Conservation (phyloP, 2,797 vertebrate species). For the Lindbergichthys nudifrons region DNA sequence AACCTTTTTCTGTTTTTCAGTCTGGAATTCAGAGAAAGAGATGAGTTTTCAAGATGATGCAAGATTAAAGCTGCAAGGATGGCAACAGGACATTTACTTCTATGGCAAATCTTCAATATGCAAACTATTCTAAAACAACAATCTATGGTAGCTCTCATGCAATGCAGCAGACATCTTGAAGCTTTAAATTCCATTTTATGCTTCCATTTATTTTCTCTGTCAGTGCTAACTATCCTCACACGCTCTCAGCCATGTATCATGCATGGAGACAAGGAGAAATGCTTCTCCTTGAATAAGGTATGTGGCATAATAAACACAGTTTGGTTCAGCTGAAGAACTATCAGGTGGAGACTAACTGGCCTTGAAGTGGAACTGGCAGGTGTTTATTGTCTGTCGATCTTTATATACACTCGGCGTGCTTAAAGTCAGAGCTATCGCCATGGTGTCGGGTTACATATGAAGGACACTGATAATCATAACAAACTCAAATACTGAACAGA, state of each 20-base stretch:
- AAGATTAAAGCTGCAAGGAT: background rate
- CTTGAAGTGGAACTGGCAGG: slow-evolving; percentile 51
- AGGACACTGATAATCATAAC: slow-evolving; percentile 6
- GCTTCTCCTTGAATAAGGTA: slow-evolving; percentile 56
- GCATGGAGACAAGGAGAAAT: slow-evolving; percentile 46
- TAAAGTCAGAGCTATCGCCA: slow-evolving; percentile 54
- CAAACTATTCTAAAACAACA: background rate
- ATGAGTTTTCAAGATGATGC: slow-evolving; percentile 10
- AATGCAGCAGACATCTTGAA: slow-evolving; percentile 19
- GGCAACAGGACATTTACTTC: slow-evolving; percentile 2
- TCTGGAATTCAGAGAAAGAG: slow-evolving; percentile 1
- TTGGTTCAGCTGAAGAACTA: slow-evolving; percentile 44
- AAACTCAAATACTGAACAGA: background rate
- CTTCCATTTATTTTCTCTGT: slow-evolving; percentile 46
- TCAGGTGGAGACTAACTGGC: slow-evolving; percentile 38
- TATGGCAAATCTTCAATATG: background rate
- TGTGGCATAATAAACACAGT: slow-evolving; percentile 69
- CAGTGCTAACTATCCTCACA: slow-evolving; percentile 33
- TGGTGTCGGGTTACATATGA: slow-evolving; percentile 48
- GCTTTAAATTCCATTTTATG: slow-evolving; percentile 36
- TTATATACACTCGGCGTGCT: slow-evolving; percentile 54
- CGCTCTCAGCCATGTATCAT: slow-evolving; percentile 26
- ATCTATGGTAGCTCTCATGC: slow-evolving; percentile 6
- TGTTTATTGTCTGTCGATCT: slow-evolving; percentile 71
- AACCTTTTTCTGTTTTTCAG: background rate